Percentiles rank a stretch among this genome's conserved stretches.
Conservation (phyloP, 35 echinoderm and acorn worm genomes). For the Hemicentrotus pulcherrimus region DNA sequence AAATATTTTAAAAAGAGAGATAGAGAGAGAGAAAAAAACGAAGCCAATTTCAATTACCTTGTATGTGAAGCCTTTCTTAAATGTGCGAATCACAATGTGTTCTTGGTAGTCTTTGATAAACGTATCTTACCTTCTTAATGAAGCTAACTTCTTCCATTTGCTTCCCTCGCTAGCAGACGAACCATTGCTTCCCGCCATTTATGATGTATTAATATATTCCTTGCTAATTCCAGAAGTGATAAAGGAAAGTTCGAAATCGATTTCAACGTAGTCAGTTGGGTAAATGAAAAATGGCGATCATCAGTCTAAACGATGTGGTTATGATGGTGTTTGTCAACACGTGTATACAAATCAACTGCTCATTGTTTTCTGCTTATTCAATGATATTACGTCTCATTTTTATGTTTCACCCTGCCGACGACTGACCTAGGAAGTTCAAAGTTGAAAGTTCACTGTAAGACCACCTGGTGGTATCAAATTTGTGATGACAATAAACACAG, state of each 20-base stretch:
- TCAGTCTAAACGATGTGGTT: background rate
- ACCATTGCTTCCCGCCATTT: conserved; percentile 26
- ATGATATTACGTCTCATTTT: background rate
- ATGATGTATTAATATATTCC: background rate
- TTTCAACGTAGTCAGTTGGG: background rate
- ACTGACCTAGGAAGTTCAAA: conserved; percentile 17
- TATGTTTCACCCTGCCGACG: background rate
- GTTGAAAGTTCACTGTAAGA: background rate
- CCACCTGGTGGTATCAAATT: background rate
- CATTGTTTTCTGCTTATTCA: background rate
- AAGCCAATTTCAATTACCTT: too few relatives aligned
- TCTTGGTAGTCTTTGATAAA: too few relatives aligned
- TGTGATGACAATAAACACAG: background rate
- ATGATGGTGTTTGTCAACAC: background rate
- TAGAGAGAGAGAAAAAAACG: too few relatives aligned
- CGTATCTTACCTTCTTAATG: background rate
- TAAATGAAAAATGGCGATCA: background rate
- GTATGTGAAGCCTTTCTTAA: too few relatives aligned
- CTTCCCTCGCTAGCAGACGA: conserved; percentile 4
- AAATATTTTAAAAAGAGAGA: too few relatives aligned
- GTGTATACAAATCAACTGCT: too few relatives aligned
- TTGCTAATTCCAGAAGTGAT: background rate
- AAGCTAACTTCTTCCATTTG: conserved; percentile 25
- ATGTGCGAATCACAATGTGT: too few relatives aligned
- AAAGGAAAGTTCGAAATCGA: background rate